Evolutionary conservation across 2,888 invertebrate species (phyloP).

Genomic region (Pristionchus entomophagus): DNA sequence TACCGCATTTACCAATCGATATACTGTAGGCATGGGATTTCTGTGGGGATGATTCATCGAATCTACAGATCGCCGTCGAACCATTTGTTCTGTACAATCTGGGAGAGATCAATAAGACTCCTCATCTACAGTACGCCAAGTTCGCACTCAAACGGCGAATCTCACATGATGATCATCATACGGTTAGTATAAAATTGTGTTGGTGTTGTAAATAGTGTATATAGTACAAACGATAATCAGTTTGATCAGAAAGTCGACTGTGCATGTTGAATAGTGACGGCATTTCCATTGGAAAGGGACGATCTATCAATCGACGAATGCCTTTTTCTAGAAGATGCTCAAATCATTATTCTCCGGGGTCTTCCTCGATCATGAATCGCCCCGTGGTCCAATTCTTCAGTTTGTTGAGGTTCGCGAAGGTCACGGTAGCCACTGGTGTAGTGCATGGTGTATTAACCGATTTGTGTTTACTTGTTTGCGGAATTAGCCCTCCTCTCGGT

Average conservation of each 20-base stretch:
- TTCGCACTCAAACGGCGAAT: constrained; percentile 21
- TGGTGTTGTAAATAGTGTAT: too few relatives aligned
- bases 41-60: neutral
- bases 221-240: too few relatives aligned
- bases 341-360: constrained; percentile 14
- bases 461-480: too few relatives aligned
- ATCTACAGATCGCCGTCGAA: constrained; percentile 26
- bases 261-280: too few relatives aligned
- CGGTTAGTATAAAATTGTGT: neutral
- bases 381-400: neutral
- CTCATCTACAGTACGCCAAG: constrained; percentile 23
- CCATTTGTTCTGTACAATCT: constrained; percentile 16
- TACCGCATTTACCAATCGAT: neutral
- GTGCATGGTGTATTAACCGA: too few relatives aligned
- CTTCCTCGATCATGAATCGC: constrained; percentile 20
- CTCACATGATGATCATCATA: neutral
- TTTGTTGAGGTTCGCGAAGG: constrained; percentile 41
- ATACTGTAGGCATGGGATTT: too few relatives aligned
- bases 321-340: neutral
- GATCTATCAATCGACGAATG: neutral
- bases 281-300: too few relatives aligned
- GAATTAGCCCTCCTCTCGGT: too few relatives aligned
- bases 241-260: too few relatives aligned
- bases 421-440: too few relatives aligned
- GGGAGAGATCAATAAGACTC: neutral